Base-by-base conservation (phyloP, 2,888 invertebrate genomes). In the Linyphia triangularis region DNA sequence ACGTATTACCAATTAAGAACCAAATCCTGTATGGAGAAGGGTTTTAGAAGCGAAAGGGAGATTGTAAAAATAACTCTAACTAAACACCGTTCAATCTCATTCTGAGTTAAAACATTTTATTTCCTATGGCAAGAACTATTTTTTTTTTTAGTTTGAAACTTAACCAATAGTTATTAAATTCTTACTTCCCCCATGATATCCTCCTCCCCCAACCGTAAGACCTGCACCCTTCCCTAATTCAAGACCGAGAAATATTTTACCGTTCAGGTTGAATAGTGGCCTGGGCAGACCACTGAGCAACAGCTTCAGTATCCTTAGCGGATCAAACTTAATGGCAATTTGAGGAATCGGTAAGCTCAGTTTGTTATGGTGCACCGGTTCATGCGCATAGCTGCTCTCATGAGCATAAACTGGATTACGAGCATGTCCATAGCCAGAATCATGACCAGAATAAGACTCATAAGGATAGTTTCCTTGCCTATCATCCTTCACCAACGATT, bases 161-260 rank as follows among this genome's bases (percentile, higher is more conserved):
- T 72, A 82, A 28, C 82, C 82, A 40, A 82, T 37, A 10, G 72
- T 63, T n/a, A 82, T 82, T 22, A 82, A 51, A 51, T 51, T 57
- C 22, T 57, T 79, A 3, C 67, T 67, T 16, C 81, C 81, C 0
- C 69, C 69, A 19, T 19, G 10, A 26, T 77, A 33, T 13, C 63
- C 78, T 0, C 51, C 63, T 0, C 37, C 28, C 0, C 77, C 79
- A 40, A 57, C 72, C 9, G 40, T 79, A 5, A 84, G 9, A 59
- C 89, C 89, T 0, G 70, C 22, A 4, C 61, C 37, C 10, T 89
- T 89, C 3, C 89, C 89, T 19, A 89, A 37, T 24, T 89, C 89
- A 4, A 89, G 67, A 2, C 89, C 89, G 10, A 89, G 79, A 57
- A 89, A 89, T 16, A 89, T 40, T 43, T 78, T 89, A 3, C 89